These are phyloP conservation scores for Eupeodes latifasciatus DNA, from an alignment of 2,888 invertebrate genomes.

Conservation along the genomic window DNA sequence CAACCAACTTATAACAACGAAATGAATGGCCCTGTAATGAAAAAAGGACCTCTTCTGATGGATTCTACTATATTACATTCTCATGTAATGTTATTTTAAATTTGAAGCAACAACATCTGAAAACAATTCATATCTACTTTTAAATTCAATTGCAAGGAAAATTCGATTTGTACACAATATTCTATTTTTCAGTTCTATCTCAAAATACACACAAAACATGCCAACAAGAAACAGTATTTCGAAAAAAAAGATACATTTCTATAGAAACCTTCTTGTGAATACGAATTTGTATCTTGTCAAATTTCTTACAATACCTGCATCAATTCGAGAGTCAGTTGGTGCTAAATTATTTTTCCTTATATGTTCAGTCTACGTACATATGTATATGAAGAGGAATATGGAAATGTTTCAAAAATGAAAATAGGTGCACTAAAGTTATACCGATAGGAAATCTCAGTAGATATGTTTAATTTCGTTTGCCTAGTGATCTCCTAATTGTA, in stretches of 20 bases:
- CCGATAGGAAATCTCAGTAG: neutral
- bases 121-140: constrained; percentile 40
- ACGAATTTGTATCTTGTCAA: constrained; percentile 26
- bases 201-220: neutral
- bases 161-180: constrained; percentile 54
- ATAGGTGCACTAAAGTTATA: neutral
- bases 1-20: too few species aligned
- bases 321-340: too few species aligned
- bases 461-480: constrained; percentile 48
- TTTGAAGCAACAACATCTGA: constrained; percentile 34
- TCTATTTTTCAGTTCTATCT: constrained; percentile 44
- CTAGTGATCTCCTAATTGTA: neutral
- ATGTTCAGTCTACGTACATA: too few species aligned
- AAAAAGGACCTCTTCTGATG: neutral
- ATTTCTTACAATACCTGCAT: neutral
- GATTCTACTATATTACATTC: constrained; percentile 6
- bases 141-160: constrained; percentile 54
- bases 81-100: constrained; percentile 43
- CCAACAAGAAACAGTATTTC: neutral
- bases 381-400: too few species aligned
- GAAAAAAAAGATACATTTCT: neutral
- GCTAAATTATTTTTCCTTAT: too few species aligned
- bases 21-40: too few species aligned
- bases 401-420: neutral
- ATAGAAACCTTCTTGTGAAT: neutral